These are phyloP conservation scores for Pseudonaja textilis DNA, from an alignment of 2,113 vertebrate species.

Conservation along the genomic window DNA sequence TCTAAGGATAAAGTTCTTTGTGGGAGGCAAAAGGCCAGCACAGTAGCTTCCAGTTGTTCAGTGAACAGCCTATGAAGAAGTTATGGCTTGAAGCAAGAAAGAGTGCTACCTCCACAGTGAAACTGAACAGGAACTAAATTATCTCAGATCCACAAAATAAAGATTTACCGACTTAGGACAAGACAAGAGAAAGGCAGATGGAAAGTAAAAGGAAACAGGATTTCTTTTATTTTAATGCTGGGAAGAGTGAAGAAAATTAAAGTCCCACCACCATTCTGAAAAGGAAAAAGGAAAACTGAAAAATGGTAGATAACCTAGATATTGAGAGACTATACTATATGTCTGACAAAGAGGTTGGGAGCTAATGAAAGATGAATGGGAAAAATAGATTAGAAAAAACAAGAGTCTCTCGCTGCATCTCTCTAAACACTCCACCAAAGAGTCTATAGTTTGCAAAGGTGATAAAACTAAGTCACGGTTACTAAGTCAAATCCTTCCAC, in stretches of 20 bases:
- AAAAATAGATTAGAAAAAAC: neutral
- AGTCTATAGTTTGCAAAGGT: neutral
- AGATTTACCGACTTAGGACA: neutral
- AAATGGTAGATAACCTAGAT: neutral
- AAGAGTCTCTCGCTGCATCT: neutral
- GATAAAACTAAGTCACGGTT: neutral
- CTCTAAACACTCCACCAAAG: neutral
- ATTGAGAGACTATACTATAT: neutral
- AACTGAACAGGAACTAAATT: neutral
- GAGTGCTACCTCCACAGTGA: neutral
- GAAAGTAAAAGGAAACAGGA: neutral
- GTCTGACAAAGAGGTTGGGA: neutral
- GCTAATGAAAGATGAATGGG: neutral
- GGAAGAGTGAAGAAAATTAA: neutral
- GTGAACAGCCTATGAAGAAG: neutral
- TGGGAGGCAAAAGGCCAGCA: neutral
- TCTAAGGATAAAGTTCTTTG: neutral
- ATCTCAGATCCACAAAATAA: neutral
- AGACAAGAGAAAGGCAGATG: neutral
- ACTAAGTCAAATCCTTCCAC: neutral
- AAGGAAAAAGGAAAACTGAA: neutral
- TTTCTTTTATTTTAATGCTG: neutral
- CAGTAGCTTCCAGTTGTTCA: neutral
- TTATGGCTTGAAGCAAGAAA: neutral
- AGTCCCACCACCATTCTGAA: neutral